These are phyloP conservation scores for Hyphantria cunea DNA, from an alignment of 1,140 invertebrate species.

Conservation along the genomic window DNA sequence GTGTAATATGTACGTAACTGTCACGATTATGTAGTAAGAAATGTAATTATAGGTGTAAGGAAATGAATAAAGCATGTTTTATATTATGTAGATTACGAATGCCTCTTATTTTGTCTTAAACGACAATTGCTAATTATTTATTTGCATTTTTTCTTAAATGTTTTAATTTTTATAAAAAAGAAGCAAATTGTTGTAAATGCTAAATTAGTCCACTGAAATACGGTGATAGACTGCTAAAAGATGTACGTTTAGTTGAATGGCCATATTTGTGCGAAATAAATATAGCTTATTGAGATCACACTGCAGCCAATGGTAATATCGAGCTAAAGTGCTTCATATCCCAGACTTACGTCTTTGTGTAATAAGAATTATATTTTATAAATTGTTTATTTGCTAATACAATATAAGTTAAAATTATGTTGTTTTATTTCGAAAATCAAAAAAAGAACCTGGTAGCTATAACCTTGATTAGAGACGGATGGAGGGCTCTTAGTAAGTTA, in stretches of 20 bases:
- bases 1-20: constrained; percentile 57
- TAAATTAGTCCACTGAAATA: constrained; percentile 45
- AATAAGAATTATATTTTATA: constrained; percentile 78
- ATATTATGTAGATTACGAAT: constrained; percentile 77
- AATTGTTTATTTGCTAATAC: constrained; percentile 82
- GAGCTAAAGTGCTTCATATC: constrained; percentile 51
- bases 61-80: constrained; percentile 77
- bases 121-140: constrained; percentile 77
- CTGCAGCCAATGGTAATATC: constrained; percentile 42
- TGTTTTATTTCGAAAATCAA: constrained; percentile 44
- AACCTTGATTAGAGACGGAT: background rate
- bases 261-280: constrained; percentile 6
- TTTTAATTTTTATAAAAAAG: constrained; percentile 76
- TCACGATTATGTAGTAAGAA: constrained; percentile 65
- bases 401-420: constrained; percentile 65
- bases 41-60: constrained; percentile 76
- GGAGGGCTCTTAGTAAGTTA: too few species aligned
- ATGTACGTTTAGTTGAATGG: constrained; percentile 1
- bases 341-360: constrained; percentile 70
- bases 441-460: background rate
- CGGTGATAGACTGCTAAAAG: constrained; percentile 15
- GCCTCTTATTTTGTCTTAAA: constrained; percentile 63
- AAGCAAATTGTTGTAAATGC: constrained; percentile 68
- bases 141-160: constrained; percentile 79
- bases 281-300: constrained; percentile 34